Evolutionary conservation across 2,797 vertebrate species (phyloP), one percentile per base, ranked within the genome.

Genomic region (Melanotaenia boesemani): DNA sequence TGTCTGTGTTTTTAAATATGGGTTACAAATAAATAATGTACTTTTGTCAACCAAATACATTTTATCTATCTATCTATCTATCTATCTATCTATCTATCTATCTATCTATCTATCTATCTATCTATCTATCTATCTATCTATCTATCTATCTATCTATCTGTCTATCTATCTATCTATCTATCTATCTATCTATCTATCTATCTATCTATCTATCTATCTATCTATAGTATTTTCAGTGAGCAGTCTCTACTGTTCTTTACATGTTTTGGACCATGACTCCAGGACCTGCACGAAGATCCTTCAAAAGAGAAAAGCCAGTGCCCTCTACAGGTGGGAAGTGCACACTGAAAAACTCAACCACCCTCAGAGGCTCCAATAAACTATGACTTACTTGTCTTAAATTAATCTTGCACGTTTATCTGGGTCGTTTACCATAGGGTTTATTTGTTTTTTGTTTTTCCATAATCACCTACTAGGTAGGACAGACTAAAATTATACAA

Each of bases 261-360:
- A 16, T 2, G 16, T 28, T 72, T 32, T 36, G 73, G 20, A 68
- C 36, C 13, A 26, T 1, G 36, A 74, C 18, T 52, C 20, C 20
- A 50, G 30, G 20, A 18, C 10, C 54, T 18, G 16, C 36, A 61
- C 39, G 62, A 67, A 44, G 54, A 66, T 48, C 56, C 65, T 62
- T 77, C 65, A 91, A 89, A 93, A 92, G 86, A 91, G 83, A 91
- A 83, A 87, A 81, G 83, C 80, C 86, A 91, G 88, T 88, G 91
- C 92, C 90, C 91, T 92, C 94, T 92, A 80, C 90, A 94, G 93
- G 92, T n/a, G 24, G 30, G 26, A 16, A 59, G 30, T 8, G 3
- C 62, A 52, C 77, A 74, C 2, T 9, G 5, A 66, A 58, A 37
- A 58, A 37, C 46, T 10, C 60, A 61, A 12, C 36, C 12, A 34